Evolutionary conservation across 2,113 vertebrate genomes (phyloP), one percentile per base, ranked within the genome.

Genomic region (Hirundichthys speculiger): DNA sequence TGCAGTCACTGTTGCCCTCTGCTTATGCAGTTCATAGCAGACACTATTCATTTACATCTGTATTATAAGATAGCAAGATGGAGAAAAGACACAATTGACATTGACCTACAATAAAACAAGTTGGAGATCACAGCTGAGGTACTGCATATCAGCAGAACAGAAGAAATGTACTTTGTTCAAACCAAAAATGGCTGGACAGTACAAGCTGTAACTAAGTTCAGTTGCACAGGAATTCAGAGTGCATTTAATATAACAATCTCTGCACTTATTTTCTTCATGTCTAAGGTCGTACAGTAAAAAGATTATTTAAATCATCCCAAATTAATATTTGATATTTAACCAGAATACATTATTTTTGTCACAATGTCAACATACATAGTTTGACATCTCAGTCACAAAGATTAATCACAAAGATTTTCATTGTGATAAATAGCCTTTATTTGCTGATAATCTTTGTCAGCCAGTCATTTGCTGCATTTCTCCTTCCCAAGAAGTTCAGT

Each of bases 381-480:
- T n/a, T n/a, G n/a, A n/a, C n/a, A 27, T 27, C 11, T 39, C 2
- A 30, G 1, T 24, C n/a, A n/a, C n/a, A n/a, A n/a, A n/a, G 18
- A 21, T 75, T 73, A 6, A 59, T 63, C 34, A 0, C 21, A 39
- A 16, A 18, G 39, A 71, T 34, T 34, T 34, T 34, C 30, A 34
- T 34, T 34, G 6, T 34, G 30, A 34, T 4, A 34, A 34, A 34
- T 34, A 34, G 6, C 30, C 30, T 34, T 34, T 34, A 34, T 10
- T 9, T 6, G 30, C 30, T 34, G 30, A 34, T 34, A 34, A 10
- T 27, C 27, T 27, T 27, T 4, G 27, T 27, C 8, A 27, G 27
- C 27, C 27, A 38, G 21, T 58, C 63, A 71, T 66, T 65, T n/a
- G 27, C 82, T 67, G 71, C 0, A 11, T n/a, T 4, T 57, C 38